Base-by-base conservation (phyloP, 2,888 invertebrate genomes). In the Eilema caniola region DNA sequence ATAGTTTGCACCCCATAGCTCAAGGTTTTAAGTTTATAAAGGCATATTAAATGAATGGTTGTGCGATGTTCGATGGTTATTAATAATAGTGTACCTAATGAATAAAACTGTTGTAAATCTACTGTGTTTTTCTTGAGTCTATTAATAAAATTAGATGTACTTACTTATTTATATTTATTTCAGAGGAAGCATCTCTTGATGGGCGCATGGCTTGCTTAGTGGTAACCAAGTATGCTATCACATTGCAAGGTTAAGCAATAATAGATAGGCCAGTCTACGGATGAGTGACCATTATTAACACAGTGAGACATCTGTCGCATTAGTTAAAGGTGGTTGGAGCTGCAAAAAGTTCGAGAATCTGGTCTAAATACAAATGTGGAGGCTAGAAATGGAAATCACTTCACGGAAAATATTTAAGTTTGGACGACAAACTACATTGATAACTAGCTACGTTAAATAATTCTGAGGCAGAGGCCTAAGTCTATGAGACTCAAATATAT, bases 1-100 rank as follows among this genome's bases (percentile, higher is more conserved):
- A 93, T 93, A 93, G 91, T 94, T 94, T 93, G 91, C 94, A 93
- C 94, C 93, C 93, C 88, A 93, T 93, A 90, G 92, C 90, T 93
- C 90, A 89, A 85, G 85, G 86, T 86, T 88, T 88, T 86, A 89
- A 88, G 85, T 84, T 69, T 72, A 78, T 85, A 81, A 83, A 85
- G 79, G 80, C 82, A 74, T 80, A 81, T 83, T 82, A 75, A 85
- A 80, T 76, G 70, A 75, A 77, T 70, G 76, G 71, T 79, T 74
- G 72, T 75, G 77, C 69, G 61, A 31, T 66, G 37, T 69, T 68
- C 62, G 62, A 64, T 71, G 61, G 74, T 78, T 75, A 77, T 77
- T 75, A 75, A 79, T 79, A 76, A 80, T 67, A 66, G 62, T 64
- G 41, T 61, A n/a, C n/a, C n/a, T n/a, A 63, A 62, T 62, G 57